Percentiles rank a stretch among this genome's conserved stretches.
phyloP scores from a whole-genome alignment of 2,888 invertebrate species.

The Neoaliturus tenellus region DNA sequence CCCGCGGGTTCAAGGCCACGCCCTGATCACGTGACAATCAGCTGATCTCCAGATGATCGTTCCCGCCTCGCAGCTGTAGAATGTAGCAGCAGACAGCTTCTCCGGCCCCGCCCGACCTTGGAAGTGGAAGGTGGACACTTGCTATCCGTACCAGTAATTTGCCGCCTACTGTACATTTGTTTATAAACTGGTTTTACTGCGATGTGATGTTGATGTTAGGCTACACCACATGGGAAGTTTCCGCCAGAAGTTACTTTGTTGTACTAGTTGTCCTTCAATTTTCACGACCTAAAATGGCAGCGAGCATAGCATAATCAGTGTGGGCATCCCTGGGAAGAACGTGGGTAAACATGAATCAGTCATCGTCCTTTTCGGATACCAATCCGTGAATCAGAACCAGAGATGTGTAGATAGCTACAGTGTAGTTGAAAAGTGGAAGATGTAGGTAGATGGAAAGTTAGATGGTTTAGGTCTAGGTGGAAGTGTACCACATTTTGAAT shows the following conservation, averaged over 20 bases:
- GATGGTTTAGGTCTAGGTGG: too few relatives aligned
- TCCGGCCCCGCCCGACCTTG: too few relatives aligned
- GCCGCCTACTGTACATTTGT: not conserved
- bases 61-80: not conserved
- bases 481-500: too few relatives aligned
- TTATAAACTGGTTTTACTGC: slow-evolving; percentile 15
- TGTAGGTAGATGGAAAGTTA: too few relatives aligned
- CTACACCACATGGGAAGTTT: too few relatives aligned
- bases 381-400: too few relatives aligned
- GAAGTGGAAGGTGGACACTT: not conserved
- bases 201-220: not conserved
- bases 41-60: slow-evolving; percentile 22
- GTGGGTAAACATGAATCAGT: too few relatives aligned
- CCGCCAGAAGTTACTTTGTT: not conserved
- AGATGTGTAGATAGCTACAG: too few relatives aligned
- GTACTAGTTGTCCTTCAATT: not conserved
- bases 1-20: slow-evolving; percentile 24
- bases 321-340: too few relatives aligned
- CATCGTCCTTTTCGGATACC: too few relatives aligned
- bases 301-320: not conserved
- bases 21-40: not conserved
- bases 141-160: not conserved
- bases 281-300: not conserved
- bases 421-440: too few relatives aligned
- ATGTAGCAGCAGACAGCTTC: not conserved